A percentile compares a stretch with the other conserved stretches of the same genome.
These are phyloP conservation scores for Rallus crepitans DNA, from an alignment of 2,797 vertebrate genomes.

Conservation along the genomic window DNA sequence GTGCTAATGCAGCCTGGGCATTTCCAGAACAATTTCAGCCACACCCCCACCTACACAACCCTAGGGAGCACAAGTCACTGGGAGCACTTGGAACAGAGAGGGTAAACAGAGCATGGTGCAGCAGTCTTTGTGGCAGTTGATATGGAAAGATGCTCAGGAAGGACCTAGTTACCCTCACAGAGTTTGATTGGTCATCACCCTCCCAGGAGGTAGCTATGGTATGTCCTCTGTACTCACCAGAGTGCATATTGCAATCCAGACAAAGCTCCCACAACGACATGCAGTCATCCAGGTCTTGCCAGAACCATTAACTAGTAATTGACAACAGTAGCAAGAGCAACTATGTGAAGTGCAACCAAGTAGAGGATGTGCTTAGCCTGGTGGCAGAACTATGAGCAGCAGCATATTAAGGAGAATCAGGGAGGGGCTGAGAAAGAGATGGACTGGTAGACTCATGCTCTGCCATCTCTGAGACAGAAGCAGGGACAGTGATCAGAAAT, in stretches of 20 bases:
- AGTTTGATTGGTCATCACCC: not conserved
- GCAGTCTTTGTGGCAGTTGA: not conserved
- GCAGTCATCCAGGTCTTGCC: not conserved
- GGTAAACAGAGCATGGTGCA: accelerated
- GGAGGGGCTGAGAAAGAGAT: not conserved
- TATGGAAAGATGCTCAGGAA: too few relatives aligned
- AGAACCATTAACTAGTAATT: not conserved
- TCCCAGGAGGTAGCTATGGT: not conserved
- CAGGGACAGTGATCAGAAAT: not conserved
- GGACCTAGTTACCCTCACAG: accelerated
- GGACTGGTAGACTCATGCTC: not conserved
- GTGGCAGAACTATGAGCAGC: not conserved
- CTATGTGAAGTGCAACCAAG: not conserved
- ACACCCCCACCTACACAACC: not conserved
- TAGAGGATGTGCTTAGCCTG: not conserved
- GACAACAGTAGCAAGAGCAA: not conserved
- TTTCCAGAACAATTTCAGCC: not conserved
- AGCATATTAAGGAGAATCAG: not conserved
- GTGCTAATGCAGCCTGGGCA: accelerated
- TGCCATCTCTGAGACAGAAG: not conserved
- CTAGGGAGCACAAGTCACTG: accelerated
- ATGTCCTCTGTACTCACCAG: not conserved
- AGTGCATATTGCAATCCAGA: not conserved
- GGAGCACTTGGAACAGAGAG: accelerated
- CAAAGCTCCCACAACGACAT: not conserved